phyloP scores from a whole-genome alignment of 2,113 vertebrate species.

The Ophiodon elongatus region DNA sequence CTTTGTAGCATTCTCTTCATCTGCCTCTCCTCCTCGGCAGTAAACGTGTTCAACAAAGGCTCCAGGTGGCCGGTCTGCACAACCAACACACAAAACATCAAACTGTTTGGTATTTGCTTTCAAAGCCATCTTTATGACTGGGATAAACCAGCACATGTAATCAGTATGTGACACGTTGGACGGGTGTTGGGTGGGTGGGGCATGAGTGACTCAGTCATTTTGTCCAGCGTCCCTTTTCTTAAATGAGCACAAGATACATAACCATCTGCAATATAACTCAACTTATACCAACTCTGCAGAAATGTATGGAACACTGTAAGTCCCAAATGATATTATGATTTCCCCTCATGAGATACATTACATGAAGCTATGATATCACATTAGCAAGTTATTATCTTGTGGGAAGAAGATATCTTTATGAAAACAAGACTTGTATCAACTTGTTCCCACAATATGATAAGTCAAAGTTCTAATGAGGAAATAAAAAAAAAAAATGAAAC shows the following conservation, averaged over 20 bases:
- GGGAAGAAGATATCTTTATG: too few relatives aligned
- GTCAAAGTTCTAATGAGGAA: not conserved
- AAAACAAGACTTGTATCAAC: not conserved
- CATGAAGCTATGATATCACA: not conserved
- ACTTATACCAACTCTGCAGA: not conserved
- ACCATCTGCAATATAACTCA: not conserved
- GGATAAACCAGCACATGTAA: not conserved
- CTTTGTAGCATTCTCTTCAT: constrained; percentile 95
- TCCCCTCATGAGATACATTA: not conserved
- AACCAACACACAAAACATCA: constrained; percentile 17
- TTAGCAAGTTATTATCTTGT: not conserved
- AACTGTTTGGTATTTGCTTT: not conserved
- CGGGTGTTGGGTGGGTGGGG: not conserved
- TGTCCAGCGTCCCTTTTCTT: too few relatives aligned
- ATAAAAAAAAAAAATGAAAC: not conserved
- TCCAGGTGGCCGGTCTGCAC: constrained; percentile 91
- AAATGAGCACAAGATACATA: too few relatives aligned
- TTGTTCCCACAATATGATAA: not conserved
- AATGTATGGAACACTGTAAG: too few relatives aligned
- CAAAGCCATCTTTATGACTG: not conserved
- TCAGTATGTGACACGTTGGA: not conserved
- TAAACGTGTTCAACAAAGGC: constrained; percentile 88
- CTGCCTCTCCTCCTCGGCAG: constrained; percentile 91
- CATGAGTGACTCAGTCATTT: too few relatives aligned
- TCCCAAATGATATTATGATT: not conserved